These are phyloP conservation scores for Montifringilla adamsi DNA, from an alignment of 2,113 vertebrate genomes.

Conservation along the genomic window DNA sequence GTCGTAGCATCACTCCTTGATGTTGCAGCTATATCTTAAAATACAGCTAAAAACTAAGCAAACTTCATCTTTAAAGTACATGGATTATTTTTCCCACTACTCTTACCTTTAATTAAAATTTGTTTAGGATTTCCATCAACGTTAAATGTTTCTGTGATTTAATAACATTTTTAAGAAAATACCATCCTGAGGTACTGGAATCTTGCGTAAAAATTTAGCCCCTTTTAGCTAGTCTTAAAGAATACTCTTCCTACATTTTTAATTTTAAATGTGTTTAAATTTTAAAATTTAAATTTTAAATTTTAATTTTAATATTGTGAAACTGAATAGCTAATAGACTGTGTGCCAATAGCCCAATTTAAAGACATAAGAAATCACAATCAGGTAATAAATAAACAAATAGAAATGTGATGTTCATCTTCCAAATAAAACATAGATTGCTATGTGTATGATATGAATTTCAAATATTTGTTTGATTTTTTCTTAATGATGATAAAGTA, in stretches of 20 bases:
- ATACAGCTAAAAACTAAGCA: background rate
- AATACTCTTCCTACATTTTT: background rate
- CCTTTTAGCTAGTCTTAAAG: background rate
- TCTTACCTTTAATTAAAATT: background rate
- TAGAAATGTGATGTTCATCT: background rate
- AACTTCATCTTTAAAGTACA: background rate
- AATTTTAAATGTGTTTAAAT: background rate
- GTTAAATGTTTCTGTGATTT: background rate
- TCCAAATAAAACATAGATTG: background rate
- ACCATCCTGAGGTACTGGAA: background rate
- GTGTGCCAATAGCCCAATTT: background rate
- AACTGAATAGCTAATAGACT: background rate
- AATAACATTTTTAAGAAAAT: background rate
- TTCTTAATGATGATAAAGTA: background rate
- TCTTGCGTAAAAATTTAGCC: background rate
- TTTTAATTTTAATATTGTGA: background rate
- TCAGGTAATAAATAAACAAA: background rate
- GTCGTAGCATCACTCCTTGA: background rate
- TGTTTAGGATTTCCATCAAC: background rate
- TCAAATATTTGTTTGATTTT: background rate
- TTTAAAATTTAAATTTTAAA: too few relatives aligned
- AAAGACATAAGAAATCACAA: background rate
- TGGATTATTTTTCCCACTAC: background rate
- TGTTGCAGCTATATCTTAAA: background rate
- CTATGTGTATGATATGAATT: background rate